Percentiles rank a stretch among this genome's conserved stretches.
Evolutionary conservation across 1,140 invertebrate species (phyloP).

Genomic region (Tetragnatha versicolor): DNA sequence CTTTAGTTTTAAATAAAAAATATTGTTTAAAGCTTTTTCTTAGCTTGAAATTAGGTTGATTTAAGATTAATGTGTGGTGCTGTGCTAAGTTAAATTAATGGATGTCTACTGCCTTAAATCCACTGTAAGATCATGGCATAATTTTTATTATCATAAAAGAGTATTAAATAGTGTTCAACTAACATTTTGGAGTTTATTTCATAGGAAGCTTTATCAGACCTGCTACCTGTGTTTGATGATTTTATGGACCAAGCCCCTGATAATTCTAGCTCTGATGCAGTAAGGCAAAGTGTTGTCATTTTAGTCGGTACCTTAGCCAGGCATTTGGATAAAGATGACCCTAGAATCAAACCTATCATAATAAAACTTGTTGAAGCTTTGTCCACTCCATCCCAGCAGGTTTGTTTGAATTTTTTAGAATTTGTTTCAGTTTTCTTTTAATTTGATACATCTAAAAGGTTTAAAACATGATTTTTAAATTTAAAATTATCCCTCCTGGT

Average conservation of each 20-base stretch:
- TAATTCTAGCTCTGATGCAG: conserved; percentile 87
- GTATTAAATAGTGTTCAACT: too few species aligned
- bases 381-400: conserved; percentile 94
- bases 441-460: background rate
- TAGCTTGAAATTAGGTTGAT: too few species aligned
- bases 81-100: too few species aligned
- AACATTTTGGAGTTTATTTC: too few species aligned
- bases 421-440: background rate
- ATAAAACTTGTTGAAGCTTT: conserved; percentile 87
- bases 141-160: too few species aligned
- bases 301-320: conserved; percentile 95
- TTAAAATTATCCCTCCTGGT: too few species aligned
- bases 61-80: too few species aligned
- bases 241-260: conserved; percentile 90
- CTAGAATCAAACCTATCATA: conserved; percentile 91
- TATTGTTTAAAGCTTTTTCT: too few species aligned
- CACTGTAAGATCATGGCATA: too few species aligned
- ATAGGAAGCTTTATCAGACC: conserved; percentile 68
- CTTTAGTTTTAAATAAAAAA: background rate
- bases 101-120: too few species aligned
- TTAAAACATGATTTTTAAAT: too few species aligned
- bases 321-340: conserved; percentile 91
- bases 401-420: conserved; percentile 60
- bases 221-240: conserved; percentile 88
- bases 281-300: conserved; percentile 94